Conservation (phyloP, 2,113 vertebrate genomes). For the Oryzias melastigma region DNA sequence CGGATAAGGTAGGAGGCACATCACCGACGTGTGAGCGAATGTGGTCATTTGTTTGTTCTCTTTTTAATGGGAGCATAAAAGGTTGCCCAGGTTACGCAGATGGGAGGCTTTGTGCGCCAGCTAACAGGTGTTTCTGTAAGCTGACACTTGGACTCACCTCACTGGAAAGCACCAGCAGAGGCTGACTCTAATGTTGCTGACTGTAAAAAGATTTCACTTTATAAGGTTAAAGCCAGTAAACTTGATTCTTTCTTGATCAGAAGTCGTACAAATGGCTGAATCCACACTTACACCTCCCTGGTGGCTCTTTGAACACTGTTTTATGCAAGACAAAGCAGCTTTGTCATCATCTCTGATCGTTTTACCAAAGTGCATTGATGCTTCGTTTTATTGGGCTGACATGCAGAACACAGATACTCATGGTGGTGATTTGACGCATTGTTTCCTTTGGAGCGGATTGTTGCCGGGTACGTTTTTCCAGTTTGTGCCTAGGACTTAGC, state of each 20-base stretch:
- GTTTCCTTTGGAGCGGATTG: conserved; percentile 67
- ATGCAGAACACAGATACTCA: conserved; percentile 13
- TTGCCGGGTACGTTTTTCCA: conserved; percentile 72
- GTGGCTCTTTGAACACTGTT: conserved; percentile 25
- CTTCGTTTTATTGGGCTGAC: conserved; percentile 9
- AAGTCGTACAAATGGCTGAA: background rate
- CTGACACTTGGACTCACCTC: conserved; percentile 55
- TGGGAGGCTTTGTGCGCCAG: conserved; percentile 39
- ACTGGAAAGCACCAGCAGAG: conserved; percentile 15
- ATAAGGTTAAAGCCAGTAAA: background rate
- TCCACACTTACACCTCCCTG: conserved; percentile 12
- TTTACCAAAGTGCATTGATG: conserved; percentile 8
- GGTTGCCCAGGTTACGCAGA: conserved; percentile 59
- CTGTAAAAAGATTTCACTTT: background rate
- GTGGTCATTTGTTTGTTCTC: background rate
- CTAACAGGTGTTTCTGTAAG: conserved; percentile 76
- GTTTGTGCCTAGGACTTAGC: conserved; percentile 67
- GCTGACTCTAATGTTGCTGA: background rate
- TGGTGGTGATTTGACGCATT: conserved; percentile 32
- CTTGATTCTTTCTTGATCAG: conserved; percentile 14
- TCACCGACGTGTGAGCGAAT: background rate
- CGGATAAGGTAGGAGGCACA: conserved; percentile 44
- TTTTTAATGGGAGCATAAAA: conserved; percentile 4
- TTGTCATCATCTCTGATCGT: conserved; percentile 27
- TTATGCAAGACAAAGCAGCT: conserved; percentile 35